Evolutionary conservation across 1,140 invertebrate species (phyloP).

Genomic region (Bilobella aurantiaca): DNA sequence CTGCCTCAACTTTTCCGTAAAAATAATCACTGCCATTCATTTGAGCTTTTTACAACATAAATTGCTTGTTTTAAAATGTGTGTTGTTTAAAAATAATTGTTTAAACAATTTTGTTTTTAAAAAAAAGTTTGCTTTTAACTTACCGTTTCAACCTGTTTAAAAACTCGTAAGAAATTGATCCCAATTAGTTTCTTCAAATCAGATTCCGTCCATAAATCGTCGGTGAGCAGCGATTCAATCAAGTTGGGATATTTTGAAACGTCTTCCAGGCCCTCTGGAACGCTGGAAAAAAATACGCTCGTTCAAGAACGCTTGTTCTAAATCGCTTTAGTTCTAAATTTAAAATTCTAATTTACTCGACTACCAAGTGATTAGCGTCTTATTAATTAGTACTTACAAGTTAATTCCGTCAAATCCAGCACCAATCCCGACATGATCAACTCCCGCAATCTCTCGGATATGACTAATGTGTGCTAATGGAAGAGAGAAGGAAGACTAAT

Average conservation of each 20-base stretch:
- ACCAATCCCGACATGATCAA: constrained; percentile 74
- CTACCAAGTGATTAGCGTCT: too few relatives aligned
- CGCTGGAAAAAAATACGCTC: constrained; percentile 49
- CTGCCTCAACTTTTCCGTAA: too few relatives aligned
- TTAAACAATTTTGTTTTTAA: too few relatives aligned
- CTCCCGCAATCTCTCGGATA: constrained; percentile 66
- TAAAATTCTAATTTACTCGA: too few relatives aligned
- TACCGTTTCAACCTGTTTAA: constrained; percentile 44
- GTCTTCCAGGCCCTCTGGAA: constrained; percentile 72
- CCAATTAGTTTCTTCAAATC: constrained; percentile 44
- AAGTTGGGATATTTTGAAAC: constrained; percentile 80
- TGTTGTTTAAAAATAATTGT: too few relatives aligned
- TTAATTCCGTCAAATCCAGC: constrained; percentile 83
- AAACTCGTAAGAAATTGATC: constrained; percentile 43
- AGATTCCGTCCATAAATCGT: constrained; percentile 40
- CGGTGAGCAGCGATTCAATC: constrained; percentile 43
- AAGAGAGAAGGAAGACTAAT: background rate
- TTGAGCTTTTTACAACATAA: background rate
- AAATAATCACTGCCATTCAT: too few relatives aligned
- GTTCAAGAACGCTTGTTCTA: too few relatives aligned
- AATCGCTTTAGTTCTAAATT: too few relatives aligned
- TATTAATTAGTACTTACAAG: constrained; percentile 59
- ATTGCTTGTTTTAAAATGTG: background rate
- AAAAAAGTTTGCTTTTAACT: constrained; percentile 14
- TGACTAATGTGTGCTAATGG: constrained; percentile 73